Evolutionary conservation across 2,888 invertebrate genomes (phyloP), one percentile per base, ranked within the genome.

Genomic region (Mesorhabditis sp.): DNA sequence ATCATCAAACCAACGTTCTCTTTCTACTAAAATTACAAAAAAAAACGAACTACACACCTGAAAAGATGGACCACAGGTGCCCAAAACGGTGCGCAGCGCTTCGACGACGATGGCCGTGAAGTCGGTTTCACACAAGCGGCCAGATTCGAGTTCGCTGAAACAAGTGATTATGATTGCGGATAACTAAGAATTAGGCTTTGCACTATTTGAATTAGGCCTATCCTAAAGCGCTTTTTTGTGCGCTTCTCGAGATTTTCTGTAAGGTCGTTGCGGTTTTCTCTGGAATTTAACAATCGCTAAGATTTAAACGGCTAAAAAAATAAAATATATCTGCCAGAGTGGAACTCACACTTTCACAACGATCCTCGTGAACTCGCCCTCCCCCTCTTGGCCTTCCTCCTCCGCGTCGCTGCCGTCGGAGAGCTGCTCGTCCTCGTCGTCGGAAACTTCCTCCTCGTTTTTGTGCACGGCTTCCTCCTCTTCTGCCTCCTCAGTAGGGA

Each of bases 41-140:
- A 10, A 7, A 44, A 69, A 65, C 58, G 4, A 43, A 70, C 4
- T 10, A 43, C 4, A 50, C 1, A 77, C 76, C 74, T 77, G 73
- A 28, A 73, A 74, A 62, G 74, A 69, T 3, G 76, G 78, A 15
- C 78, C 78, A 67, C 74, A 73, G 13, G 44, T 66, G 15, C 80
- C 78, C 41, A 78, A 72, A 67, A 77, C 66, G 41, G 70, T 70
- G 10, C 72, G 65, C 50, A 81, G 70, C 4, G 80, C 79, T 42
- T 76, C 72, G 67, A 69, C 67, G 42, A 81, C 75, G 58, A 80
- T 72, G 41, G 70, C 70, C 62, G 74, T 72, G 70, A 81, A 81
- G 66, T 80, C 67, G 3, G 13, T 61, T 58, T 72, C 69, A 4
- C 41, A 5, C 28, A 65, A 65, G 28, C 28, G 28, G 28, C 28